Conservation (phyloP, 2,888 invertebrate genomes). For the Campoletis raptor region DNA sequence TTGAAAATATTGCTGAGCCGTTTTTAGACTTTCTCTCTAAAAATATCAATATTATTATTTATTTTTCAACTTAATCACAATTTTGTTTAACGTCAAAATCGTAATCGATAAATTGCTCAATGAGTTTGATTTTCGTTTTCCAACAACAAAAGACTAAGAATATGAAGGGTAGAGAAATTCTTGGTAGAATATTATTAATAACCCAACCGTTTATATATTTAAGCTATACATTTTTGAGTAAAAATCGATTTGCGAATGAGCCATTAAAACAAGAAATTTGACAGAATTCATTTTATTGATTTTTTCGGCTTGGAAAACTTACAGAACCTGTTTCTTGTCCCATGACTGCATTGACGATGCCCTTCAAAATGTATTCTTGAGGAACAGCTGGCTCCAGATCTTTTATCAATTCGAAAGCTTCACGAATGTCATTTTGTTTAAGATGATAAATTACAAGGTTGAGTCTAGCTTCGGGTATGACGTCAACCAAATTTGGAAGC, state of each 20-base stretch:
- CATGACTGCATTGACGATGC: conserved; percentile 96
- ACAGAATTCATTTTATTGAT: background rate
- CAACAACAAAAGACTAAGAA: too few species aligned
- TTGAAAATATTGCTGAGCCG: conserved; percentile 98
- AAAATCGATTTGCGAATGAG: background rate
- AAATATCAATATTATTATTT: conserved; percentile 71
- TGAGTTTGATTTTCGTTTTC: too few species aligned
- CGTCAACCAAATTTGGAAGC: conserved; percentile 96
- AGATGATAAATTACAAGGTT: conserved; percentile 98
- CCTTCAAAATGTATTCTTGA: conserved; percentile 98
- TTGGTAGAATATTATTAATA: too few species aligned
- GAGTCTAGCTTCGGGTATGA: conserved; percentile 97
- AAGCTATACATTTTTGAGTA: background rate
- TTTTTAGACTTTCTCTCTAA: conserved; percentile 96
- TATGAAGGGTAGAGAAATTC: too few species aligned
- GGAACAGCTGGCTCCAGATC: conserved; percentile 97
- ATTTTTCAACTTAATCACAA: background rate
- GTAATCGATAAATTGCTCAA: too few species aligned
- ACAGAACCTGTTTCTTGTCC: conserved; percentile 97
- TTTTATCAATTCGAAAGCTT: conserved; percentile 95
- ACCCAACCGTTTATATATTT: background rate
- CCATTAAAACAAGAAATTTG: background rate
- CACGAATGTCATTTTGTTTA: conserved; percentile 94
- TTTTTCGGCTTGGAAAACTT: conserved; percentile 79
- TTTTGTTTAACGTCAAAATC: background rate